Percentiles rank a stretch among this genome's conserved stretches.
Conservation (phyloP, 2,888 invertebrate genomes). For the Pristionchus arcanus region DNA sequence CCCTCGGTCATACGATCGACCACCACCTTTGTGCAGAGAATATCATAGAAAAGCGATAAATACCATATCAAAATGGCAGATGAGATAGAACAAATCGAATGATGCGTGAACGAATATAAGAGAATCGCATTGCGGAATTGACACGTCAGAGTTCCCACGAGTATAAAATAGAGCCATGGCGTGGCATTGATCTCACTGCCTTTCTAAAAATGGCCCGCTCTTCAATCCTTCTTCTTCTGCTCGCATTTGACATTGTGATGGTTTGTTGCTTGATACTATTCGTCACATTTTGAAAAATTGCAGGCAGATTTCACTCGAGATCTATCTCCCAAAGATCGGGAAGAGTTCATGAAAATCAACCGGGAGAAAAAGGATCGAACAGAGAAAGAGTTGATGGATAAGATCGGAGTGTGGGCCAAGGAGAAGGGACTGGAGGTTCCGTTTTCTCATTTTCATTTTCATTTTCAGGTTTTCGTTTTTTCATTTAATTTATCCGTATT, state of each 20-base stretch:
- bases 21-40: not conserved
- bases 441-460: not conserved
- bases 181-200: not conserved
- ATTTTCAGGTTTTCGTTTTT: too few relatives aligned
- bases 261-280: not conserved
- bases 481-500: too few relatives aligned
- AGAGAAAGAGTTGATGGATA: not conserved
- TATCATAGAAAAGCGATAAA: not conserved
- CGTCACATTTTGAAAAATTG: too few relatives aligned
- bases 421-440: not conserved
- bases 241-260: not conserved
- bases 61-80: not conserved
- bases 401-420: not conserved
- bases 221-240: not conserved
- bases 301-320: not conserved
- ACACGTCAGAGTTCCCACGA: slow-evolving; percentile 11
- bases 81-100: not conserved
- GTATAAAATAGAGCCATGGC: not conserved
- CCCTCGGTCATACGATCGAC: not conserved
- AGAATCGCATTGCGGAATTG: not conserved
- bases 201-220: not conserved
- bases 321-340: not conserved
- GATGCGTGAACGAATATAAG: not conserved
- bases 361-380: not conserved
- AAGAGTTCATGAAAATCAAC: slow-evolving; percentile 1